These are phyloP conservation scores for Physella acuta DNA, from an alignment of 1,140 invertebrate species.

Conservation along the genomic window DNA sequence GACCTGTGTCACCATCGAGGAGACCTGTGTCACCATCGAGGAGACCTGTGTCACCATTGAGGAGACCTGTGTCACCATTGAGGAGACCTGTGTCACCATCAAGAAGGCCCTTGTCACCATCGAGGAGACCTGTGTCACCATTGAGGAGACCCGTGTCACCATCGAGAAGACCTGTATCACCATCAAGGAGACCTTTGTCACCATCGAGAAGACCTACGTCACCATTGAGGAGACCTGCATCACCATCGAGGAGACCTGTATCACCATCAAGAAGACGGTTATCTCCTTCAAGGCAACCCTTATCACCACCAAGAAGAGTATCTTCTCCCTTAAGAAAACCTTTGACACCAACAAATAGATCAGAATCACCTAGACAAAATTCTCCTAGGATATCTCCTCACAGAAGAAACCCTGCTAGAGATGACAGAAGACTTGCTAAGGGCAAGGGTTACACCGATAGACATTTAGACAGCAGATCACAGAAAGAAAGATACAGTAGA, in stretches of 20 bases:
- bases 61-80: not conserved
- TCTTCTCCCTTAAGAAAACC: no score
- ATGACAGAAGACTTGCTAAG: no score
- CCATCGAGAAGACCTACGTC: conserved; percentile 6
- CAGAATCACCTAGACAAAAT: no score
- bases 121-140: conserved; percentile 15
- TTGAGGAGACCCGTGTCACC: not conserved
- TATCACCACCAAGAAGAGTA: not conserved
- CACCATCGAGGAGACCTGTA: not conserved
- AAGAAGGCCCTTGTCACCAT: not conserved
- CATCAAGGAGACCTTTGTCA: not conserved
- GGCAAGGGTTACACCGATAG: no score
- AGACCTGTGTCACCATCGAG: not conserved
- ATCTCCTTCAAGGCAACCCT: not conserved
- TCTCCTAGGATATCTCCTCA: no score
- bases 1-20: not conserved
- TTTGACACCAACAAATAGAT: no score
- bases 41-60: not conserved
- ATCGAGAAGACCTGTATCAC: not conserved
- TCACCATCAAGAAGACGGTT: not conserved
- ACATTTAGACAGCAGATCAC: not conserved
- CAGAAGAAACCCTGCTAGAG: no score
- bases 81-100: conserved; percentile 5
- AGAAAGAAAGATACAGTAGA: not conserved
- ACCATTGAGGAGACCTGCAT: not conserved